Evolutionary conservation across 2,888 invertebrate species (phyloP).

Genomic region (Oegoconia quadripuncta): DNA sequence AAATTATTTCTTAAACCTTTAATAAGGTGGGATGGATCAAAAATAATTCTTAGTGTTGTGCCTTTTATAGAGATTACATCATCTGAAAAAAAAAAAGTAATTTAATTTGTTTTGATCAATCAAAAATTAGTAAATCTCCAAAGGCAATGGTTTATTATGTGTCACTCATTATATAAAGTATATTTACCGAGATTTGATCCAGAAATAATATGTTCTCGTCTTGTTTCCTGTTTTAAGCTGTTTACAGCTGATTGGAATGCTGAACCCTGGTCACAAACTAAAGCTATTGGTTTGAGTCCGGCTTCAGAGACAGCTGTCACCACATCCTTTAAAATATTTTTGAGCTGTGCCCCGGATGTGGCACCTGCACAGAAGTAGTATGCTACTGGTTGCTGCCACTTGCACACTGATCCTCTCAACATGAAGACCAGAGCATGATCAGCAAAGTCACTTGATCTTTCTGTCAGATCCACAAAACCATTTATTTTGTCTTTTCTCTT

Average conservation of each 20-base stretch:
- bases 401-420: conserved; percentile 11
- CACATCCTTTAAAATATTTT: conserved; percentile 9
- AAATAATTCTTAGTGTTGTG: conserved; percentile 8
- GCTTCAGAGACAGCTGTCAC: conserved; percentile 4
- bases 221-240: conserved; percentile 1
- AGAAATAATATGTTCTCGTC: neutral
- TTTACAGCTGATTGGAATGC: conserved; percentile 6
- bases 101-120: no score
- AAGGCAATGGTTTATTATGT: no score
- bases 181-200: neutral
- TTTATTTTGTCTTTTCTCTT: neutral
- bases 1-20: conserved; percentile 21
- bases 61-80: conserved; percentile 6
- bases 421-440: conserved; percentile 16
- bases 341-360: conserved; percentile 3
- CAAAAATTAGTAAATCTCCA: no score
- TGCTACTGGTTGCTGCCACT: conserved; percentile 17
- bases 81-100: conserved; percentile 14
- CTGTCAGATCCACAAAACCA: conserved; percentile 9
- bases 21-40: conserved; percentile 19
- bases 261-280: conserved; percentile 2
- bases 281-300: conserved; percentile 9
- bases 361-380: conserved; percentile 17
- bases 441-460: conserved; percentile 9
- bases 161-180: no score